Conservation (phyloP, 2,888 invertebrate species). For the Hemaris fuciformis region DNA sequence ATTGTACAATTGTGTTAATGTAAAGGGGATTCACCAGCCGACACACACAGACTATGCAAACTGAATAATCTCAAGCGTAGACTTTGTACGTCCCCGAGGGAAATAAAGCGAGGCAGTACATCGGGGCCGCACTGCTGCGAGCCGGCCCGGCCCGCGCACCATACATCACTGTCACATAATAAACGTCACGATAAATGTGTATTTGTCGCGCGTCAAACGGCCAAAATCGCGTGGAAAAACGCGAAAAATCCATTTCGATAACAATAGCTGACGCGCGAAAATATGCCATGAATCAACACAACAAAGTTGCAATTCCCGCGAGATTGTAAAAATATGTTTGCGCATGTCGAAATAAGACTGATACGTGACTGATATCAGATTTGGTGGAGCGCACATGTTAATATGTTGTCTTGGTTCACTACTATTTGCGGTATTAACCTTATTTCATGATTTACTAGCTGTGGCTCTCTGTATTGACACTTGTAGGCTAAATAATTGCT, state of each 20-base stretch:
- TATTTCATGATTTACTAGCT: not conserved
- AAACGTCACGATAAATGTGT: conserved; percentile 55
- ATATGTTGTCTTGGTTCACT: conserved; percentile 20
- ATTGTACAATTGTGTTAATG: not conserved
- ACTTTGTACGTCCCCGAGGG: not conserved
- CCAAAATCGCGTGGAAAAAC: conserved; percentile 31
- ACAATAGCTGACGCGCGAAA: conserved; percentile 20
- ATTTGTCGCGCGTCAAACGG: conserved; percentile 52
- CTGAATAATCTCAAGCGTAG: not conserved
- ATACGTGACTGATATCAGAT: conserved; percentile 42
- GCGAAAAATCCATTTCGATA: conserved; percentile 25
- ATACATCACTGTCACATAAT: conserved; percentile 55
- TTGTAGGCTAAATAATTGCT: not conserved
- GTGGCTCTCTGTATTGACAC: not conserved
- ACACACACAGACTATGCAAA: not conserved
- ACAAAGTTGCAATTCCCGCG: no score
- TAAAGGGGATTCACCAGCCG: not conserved
- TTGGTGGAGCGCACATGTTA: conserved; percentile 25
- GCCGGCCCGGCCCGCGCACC: not conserved
- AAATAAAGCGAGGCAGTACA: not conserved
- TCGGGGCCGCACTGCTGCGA: not conserved
- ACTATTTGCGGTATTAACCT: not conserved
- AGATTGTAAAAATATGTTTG: conserved; percentile 22
- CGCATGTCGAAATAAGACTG: conserved; percentile 33
- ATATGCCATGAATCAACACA: conserved; percentile 5